A percentile compares a stretch with the other conserved stretches of the same genome.
Conservation (phyloP, 2,888 invertebrate genomes). For the Epistrophe grossulariae region DNA sequence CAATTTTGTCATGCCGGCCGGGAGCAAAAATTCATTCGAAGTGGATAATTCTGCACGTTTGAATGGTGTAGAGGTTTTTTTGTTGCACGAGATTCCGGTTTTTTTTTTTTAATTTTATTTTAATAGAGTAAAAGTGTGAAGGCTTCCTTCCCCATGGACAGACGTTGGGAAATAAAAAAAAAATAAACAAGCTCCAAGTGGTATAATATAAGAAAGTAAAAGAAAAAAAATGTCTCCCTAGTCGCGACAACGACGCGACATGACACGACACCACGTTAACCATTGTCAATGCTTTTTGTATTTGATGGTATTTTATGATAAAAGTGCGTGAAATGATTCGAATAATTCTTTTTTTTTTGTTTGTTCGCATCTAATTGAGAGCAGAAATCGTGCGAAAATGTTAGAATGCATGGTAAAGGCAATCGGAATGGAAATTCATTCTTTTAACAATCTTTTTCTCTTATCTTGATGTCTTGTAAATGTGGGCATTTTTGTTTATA, state of each 20-base stretch:
- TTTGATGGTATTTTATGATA: conserved; percentile 36
- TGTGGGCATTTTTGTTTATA: conserved; percentile 28
- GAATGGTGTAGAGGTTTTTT: conserved; percentile 40
- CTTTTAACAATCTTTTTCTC: conserved; percentile 8
- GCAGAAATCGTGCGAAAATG: conserved; percentile 59
- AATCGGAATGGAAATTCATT: conserved; percentile 35
- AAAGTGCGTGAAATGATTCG: conserved; percentile 59
- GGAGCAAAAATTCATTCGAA: conserved; percentile 31
- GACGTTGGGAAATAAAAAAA: background rate
- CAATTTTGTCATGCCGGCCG: conserved; percentile 31
- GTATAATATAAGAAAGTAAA: conserved; percentile 10
- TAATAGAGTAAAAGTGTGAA: conserved; percentile 41
- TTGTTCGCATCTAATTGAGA: conserved; percentile 43
- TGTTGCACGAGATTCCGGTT: conserved; percentile 17
- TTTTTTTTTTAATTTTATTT: background rate
- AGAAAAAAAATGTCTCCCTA: background rate
- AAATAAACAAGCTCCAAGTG: conserved; percentile 19
- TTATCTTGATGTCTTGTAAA: conserved; percentile 17
- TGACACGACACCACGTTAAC: too few relatives aligned
- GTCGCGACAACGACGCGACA: conserved; percentile 12
- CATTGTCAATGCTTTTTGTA: background rate
- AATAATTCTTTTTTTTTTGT: conserved; percentile 35
- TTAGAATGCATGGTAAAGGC: background rate
- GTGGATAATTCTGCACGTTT: conserved; percentile 58
- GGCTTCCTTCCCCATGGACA: background rate